A percentile compares a stretch with the other conserved stretches of the same genome.
Conservation (phyloP, 1,140 invertebrate genomes). For the Neodiprion virginianus region DNA sequence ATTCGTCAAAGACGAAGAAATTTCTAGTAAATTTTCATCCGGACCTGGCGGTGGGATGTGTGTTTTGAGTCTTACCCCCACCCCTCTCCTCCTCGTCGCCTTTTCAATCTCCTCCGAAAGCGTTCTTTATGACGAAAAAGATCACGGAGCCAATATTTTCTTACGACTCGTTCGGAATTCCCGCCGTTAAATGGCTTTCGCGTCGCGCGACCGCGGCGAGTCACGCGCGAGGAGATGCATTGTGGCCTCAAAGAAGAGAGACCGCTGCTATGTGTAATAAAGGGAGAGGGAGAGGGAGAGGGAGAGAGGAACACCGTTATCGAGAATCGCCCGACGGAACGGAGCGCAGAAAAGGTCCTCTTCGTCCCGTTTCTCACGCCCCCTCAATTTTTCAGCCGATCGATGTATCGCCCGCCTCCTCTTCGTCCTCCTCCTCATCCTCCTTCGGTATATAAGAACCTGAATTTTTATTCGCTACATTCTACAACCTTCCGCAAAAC, state of each 20-base stretch:
- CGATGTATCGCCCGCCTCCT: no score
- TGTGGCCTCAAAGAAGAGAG: neutral
- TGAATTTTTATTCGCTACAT: no score
- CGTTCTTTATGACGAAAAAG: neutral
- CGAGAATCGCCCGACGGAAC: neutral
- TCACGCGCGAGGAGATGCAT: neutral
- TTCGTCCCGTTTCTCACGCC: neutral
- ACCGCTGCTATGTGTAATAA: no score
- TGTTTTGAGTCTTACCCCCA: neutral
- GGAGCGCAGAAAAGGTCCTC: neutral
- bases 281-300: no score
- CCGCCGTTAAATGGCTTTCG: conserved; percentile 4
- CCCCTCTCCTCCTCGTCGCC: neutral
- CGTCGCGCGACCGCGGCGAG: neutral
- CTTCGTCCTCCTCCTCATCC: no score
- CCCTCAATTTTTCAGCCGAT: no score
- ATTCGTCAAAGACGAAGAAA: no score
- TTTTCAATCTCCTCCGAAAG: neutral
- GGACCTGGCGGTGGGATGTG: neutral
- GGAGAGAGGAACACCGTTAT: no score
- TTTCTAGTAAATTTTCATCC: neutral
- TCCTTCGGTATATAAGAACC: no score
- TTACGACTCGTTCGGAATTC: conserved; percentile 4
- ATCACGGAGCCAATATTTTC: neutral
- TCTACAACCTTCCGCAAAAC: no score